These are phyloP conservation scores for Alosa sapidissima DNA, from an alignment of 2,797 vertebrate species.

Conservation along the genomic window DNA sequence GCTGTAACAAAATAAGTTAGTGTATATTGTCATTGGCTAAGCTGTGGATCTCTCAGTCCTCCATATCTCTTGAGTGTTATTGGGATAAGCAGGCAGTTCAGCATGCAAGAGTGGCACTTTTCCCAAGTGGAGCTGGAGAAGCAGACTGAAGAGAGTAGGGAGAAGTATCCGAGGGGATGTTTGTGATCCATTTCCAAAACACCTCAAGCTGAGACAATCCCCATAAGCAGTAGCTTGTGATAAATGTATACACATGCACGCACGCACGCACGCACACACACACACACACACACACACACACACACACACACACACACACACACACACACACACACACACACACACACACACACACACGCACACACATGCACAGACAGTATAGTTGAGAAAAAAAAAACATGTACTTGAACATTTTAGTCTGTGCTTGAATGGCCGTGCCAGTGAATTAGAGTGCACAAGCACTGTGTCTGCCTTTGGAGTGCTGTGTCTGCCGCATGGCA, in stretches of 20 bases:
- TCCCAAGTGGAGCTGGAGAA: not conserved
- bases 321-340: not conserved
- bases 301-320: not conserved
- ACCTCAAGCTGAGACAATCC: not conserved
- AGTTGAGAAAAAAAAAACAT: not conserved
- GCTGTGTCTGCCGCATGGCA: not conserved
- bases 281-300: not conserved
- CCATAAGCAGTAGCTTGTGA: not conserved
- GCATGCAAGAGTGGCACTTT: not conserved
- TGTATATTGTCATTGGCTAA: not conserved
- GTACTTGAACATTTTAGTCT: not conserved
- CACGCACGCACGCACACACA: not conserved
- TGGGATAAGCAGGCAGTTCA: not conserved
- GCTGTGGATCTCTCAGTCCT: not conserved
- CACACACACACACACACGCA: not conserved
- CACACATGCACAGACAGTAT: not conserved
- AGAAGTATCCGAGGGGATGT: not conserved
- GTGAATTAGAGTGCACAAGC: not conserved
- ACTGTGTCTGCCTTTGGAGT: not conserved
- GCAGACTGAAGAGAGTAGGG: not conserved
- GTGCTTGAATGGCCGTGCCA: not conserved
- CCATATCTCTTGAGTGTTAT: not conserved
- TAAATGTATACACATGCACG: not conserved
- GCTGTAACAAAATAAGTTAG: not conserved
- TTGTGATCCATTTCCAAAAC: not conserved